Percentiles rank a stretch among this genome's conserved stretches.
Evolutionary conservation across 2,888 invertebrate genomes (phyloP).

Genomic region (Sminthurinus aureus): DNA sequence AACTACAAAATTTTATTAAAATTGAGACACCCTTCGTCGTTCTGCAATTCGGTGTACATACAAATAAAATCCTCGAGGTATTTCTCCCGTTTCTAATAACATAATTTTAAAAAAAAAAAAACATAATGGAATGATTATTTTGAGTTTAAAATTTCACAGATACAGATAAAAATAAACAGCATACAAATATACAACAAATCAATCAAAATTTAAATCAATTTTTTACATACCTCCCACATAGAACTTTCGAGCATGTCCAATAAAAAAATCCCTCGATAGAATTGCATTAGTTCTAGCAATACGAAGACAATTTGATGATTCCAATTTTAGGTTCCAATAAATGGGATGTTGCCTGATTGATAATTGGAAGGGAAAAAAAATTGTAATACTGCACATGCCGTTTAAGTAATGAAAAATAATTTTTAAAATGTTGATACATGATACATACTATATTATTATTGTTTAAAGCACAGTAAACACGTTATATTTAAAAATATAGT

Average conservation of each 20-base stretch:
- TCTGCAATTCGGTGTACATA: constrained; percentile 50
- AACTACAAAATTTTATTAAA: no score
- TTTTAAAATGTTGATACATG: no score
- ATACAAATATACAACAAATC: background rate
- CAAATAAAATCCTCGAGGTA: constrained; percentile 48
- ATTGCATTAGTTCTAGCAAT: constrained; percentile 43
- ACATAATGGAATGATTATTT: no score
- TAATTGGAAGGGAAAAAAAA: no score
- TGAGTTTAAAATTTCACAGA: no score
- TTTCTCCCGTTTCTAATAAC: constrained; percentile 43
- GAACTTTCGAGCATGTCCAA: constrained; percentile 47
- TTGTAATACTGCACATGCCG: background rate
- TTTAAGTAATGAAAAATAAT: no score
- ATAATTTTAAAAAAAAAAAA: no score
- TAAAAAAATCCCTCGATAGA: constrained; percentile 48
- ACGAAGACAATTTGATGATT: constrained; percentile 38
- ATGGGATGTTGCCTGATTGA: constrained; percentile 46
- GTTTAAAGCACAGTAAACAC: no score
- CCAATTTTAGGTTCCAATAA: constrained; percentile 50
- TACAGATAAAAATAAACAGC: background rate
- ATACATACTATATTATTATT: no score
- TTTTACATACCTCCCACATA: constrained; percentile 36
- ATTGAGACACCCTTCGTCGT: no score
- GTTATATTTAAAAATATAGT: no score
- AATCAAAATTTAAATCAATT: background rate